Conservation (phyloP, 2,113 vertebrate genomes). For the Sinocyclocheilus maitianheensis region DNA sequence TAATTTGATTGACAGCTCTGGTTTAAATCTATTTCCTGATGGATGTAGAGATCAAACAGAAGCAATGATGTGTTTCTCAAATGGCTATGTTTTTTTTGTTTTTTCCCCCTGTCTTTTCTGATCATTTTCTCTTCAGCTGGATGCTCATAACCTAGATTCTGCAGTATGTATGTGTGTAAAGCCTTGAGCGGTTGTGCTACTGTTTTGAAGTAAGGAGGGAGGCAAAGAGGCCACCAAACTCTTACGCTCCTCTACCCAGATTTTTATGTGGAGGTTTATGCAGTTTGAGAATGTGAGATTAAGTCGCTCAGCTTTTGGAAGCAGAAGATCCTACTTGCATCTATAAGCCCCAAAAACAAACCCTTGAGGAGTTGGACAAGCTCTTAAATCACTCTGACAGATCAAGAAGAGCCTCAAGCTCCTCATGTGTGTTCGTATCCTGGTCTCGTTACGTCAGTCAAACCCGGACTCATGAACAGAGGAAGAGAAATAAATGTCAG, state of each 20-base stretch:
- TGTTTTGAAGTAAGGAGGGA: conserved; percentile 15
- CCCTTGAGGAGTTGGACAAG: not conserved
- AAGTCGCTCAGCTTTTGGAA: not conserved
- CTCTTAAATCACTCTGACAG: conserved; percentile 47
- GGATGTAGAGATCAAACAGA: not conserved
- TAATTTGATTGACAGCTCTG: not conserved
- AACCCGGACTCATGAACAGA: not conserved
- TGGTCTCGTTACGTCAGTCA: not conserved
- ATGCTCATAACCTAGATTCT: conserved; percentile 44
- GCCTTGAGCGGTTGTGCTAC: conserved; percentile 30
- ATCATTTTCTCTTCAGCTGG: conserved; percentile 13
- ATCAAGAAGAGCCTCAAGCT: not conserved
- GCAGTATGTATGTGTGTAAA: conserved; percentile 13
- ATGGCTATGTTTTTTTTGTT: not conserved
- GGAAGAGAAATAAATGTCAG: not conserved
- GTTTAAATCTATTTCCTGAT: conserved; percentile 6
- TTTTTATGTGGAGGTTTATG: not conserved
- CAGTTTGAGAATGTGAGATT: conserved; percentile 15
- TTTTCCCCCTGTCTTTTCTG: not conserved
- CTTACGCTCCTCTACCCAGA: not conserved
- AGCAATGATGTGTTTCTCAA: not conserved
- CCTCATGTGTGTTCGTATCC: conserved; percentile 12
- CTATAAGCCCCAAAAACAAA: conserved; percentile 14
- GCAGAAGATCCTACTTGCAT: conserved; percentile 26
- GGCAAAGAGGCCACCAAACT: not conserved